Evolutionary conservation across 2,888 invertebrate species (phyloP), one percentile per base, ranked within the genome.

Genomic region (Argyra leucocephala): DNA sequence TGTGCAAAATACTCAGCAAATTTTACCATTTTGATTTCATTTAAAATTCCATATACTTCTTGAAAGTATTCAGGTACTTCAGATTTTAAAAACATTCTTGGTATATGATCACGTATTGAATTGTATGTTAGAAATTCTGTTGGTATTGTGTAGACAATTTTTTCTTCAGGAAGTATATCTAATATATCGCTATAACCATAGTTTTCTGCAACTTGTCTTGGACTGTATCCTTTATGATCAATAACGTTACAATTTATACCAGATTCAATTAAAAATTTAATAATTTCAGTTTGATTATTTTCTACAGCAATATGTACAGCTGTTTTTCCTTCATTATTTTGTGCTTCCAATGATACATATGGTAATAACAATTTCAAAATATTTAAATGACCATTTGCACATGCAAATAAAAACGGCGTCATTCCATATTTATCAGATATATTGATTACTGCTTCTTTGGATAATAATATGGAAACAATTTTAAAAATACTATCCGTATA

Each of bases 61-160:
- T 76, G 80, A 69, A 79, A 79, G 68, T 79, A 80, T 66, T 78
- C 77, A 0, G 79, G 79, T 7, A 76, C 77, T 22, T 78, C 76
- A 12, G 74, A 68, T 64, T 76, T 78, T 0, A 77, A 68, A 31
- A 79, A 79, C 36, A 79, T 74, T 37, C 77, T 74, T 10, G 78
- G 78, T 65, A 79, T 77, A 66, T 74, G 73, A 71, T 79, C 77
- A 15, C 74, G 70, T 23, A 79, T 68, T 10, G 73, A 73, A 65
- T 69, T 76, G 64, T 79, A 80, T 4, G 69, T 62, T 3, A 78
- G 69, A 61, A 74, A 79, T n/a, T 71, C 69, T 0, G 72, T 67
- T 0, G 80, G 80, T 22, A 78, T 74, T 22, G 70, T 6, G 65
- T 76, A 78, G 18, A 65, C 65, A 0, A 64, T 26, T 4, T 67